Evolutionary conservation across 2,888 invertebrate genomes (phyloP), one percentile per base, ranked within the genome.

Genomic region (Eupsilia transversa): DNA sequence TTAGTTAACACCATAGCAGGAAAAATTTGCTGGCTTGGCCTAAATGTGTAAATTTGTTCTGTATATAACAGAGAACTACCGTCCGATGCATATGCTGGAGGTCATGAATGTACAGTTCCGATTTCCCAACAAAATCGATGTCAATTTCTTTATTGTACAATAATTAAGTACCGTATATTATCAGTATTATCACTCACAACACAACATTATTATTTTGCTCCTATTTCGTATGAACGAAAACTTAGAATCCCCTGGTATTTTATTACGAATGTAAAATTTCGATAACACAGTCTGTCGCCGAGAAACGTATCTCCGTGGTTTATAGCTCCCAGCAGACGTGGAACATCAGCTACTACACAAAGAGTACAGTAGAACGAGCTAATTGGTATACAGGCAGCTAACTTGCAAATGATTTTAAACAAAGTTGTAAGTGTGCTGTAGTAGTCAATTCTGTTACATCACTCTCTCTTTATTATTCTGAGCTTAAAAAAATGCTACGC

Each of bases 191-290:
- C 17, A 72, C 27, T 20, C 3, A 23, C 43, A 78, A 63, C n/a
- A 20, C 33, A 54, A 74, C 38, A 59, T 64, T 76, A 74, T 80
- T 46, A 70, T 66, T n/a, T 80, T 23, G 17, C 46, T 38, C 14
- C 54, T 68, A 70, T 75, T 67, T 68, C 30, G 38, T 60, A 30
- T 38, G 43, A 63, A 57, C 41, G 46, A 66, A 75, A 83, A 80
- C 83, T 80, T 63, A 67, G 77, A 79, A 71, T 74, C 74, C 72
- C 72, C 43, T 59, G 61, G 67, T 83, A 86, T 84, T 88, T 90
- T 89, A 88, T 86, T 85, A 82, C 84, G 79, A 87, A 86, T 86
- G 85, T 89, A 82, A 88, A 87, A 89, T 86, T 87, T 86, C 86
- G 83, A 88, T 87, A 87, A 85, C 79, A 85, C 66, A 79, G 80